Base-by-base conservation (phyloP, 2,113 vertebrate genomes). In the Pelodiscus sinensis region DNA sequence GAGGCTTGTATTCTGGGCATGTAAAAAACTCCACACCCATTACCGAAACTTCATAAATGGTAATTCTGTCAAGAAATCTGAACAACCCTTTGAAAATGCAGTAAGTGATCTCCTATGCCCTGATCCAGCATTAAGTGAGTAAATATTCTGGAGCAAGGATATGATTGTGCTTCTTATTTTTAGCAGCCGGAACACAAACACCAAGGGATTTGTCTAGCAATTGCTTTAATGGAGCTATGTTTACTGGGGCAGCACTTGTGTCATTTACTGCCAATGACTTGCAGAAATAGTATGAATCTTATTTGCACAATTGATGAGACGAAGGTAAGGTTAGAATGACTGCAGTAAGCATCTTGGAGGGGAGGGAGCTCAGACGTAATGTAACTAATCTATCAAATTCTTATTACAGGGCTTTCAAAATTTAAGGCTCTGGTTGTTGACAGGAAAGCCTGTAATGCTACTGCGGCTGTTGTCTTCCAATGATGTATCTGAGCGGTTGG, bases 281-380 rank as follows among this genome's bases (percentile, higher is more conserved):
- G 92, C 94, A 95, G 90, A 94, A 96, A 95, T 94, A 90, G 92
- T 94, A 94, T 92, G 90, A 96, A 90, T 94, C 87, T 93, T 93
- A 95, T 96, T 95, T 94, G 84, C 85, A 90, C 94, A 94, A 94
- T 57, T 89, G 68, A 95, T 94, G 65, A 84, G 82, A 85, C 35
- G 24, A 51, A 65, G n/a, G 90, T 62, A 73, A 93, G 94, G 95
- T 88, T 84, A 78, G 94, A 78, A 96, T 44, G 4, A 81, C 82
- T 80, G 86, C 15, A 1, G 58, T 85, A 51, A 91, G 86, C 60
- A 82, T 77, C 18, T 5, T 50, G 44, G 77, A 62, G 84, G 56
- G 52, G 86, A 92, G 56, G 91, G 84, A 84, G 56, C 88, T 75
- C 52, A 80, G 62, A 89, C 54, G 65, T 55, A 58, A 19, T 65